Base-by-base conservation (phyloP, 92 coral and sea anemone species). In the Phenganax marumi region DNA sequence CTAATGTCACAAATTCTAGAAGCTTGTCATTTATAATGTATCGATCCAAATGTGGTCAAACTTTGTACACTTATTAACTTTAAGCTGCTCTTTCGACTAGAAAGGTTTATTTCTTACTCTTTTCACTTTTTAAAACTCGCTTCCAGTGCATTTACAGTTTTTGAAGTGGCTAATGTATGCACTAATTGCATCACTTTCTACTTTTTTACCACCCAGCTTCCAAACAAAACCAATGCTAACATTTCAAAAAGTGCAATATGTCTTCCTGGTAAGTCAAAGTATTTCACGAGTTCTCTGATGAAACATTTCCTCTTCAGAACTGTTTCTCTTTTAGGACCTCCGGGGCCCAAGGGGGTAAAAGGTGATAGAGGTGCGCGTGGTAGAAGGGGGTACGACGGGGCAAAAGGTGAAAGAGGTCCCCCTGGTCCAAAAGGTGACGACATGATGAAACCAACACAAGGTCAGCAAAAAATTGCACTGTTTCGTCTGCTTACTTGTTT, bases 321-420 rank as follows among this genome's bases (percentile, higher is more conserved):
- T 17, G 26, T 24, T 64, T 64, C n/a, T n/a, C 60, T 54, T 16
- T 72, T 17, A 72, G 77, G 77, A 19, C 77, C 77, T 3, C 39
- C 39, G 16, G 77, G 77, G 17, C 77, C 57, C 3, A 72, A 49
- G 26, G 77, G 77, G 0, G 22, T 5, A 72, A 72, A 6, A 48
- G 77, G 77, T n/a, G 56, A 19, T 5, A 49, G 26, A 48, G 77
- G 77, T 49, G 77, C 25, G 9, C 57, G 55, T 48, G 77, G 77
- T 6, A 53, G 55, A 6, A 26, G 56, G 4, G 77, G 77, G 77
- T 62, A 19, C 24, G 18, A 62, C 13, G 68, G 68, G 22, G n/a
- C 22, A 50, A 72, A 52, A 50, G 77, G 56, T 16, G 60, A 52
- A 19, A 62, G 68, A 0, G 68, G 68, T 62, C 33, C 68, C 22